Evolutionary conservation across 1,140 invertebrate genomes (phyloP).

Genomic region (Dendrolimus punctatus): DNA sequence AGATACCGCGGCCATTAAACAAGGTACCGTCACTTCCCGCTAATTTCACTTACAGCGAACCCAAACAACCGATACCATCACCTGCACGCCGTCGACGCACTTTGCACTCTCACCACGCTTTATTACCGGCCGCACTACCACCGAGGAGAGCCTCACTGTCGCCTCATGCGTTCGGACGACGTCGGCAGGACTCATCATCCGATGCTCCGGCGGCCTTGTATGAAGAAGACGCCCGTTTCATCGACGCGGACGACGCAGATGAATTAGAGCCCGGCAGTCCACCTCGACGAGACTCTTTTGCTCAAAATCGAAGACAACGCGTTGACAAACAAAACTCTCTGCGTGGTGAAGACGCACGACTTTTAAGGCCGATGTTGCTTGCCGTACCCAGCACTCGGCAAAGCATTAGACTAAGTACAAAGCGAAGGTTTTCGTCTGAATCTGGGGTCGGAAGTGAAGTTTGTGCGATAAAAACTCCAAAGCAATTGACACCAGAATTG

Average conservation of each 20-base stretch:
- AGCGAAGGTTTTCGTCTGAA: constrained; percentile 45
- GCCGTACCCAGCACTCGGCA: constrained; percentile 47
- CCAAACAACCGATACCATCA: constrained; percentile 55
- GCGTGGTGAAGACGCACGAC: constrained; percentile 51
- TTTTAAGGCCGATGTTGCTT: constrained; percentile 48
- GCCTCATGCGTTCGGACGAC: constrained; percentile 60
- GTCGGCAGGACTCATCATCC: constrained; percentile 58
- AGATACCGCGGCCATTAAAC: constrained; percentile 39
- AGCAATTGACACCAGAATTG: constrained; percentile 27
- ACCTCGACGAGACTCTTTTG: constrained; percentile 47
- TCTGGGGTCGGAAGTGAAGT: constrained; percentile 37
- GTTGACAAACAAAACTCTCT: constrained; percentile 57
- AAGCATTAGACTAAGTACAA: constrained; percentile 36
- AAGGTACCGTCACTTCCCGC: constrained; percentile 79
- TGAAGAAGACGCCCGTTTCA: constrained; percentile 67
- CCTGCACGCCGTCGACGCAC: constrained; percentile 57
- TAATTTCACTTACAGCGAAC: constrained; percentile 80
- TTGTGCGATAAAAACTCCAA: constrained; percentile 27
- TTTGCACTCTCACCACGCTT: constrained; percentile 59
- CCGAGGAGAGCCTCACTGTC: constrained; percentile 55
- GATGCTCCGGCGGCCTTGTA: constrained; percentile 59
- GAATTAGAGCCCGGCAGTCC: constrained; percentile 55
- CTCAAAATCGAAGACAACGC: constrained; percentile 51
- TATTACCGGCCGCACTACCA: constrained; percentile 43
- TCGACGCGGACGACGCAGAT: constrained; percentile 65